Evolutionary conservation across 2,888 invertebrate species (phyloP), one percentile per base, ranked within the genome.

Genomic region (Linhomoeus sp.): DNA sequence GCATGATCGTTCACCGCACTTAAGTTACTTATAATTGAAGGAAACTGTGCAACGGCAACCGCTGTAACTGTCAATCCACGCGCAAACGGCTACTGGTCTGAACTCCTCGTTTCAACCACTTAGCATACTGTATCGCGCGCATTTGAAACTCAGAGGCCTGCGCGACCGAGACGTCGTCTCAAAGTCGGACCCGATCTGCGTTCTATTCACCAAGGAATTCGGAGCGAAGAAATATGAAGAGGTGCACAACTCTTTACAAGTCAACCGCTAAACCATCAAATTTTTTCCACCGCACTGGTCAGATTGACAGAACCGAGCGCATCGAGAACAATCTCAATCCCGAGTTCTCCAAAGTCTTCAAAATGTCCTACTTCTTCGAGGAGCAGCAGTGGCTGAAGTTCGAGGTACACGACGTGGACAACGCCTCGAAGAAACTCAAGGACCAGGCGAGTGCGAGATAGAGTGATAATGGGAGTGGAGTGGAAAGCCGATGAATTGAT

Each of bases 141-240:
- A 24, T 42, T 17, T n/a, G 25, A 24, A 36, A 44, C 40, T 3
- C 45, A 49, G 49, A 25, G 39, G 48, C 17, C 26, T 49, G 2
- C 24, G 29, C 2, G 41, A 48, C 41, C 36, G 47, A 7, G 74
- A 74, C 63, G 59, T 70, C 1, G 62, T 73, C 47, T 73, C 73
- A 1, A 74, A 74, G 57, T 73, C 73, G 22, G 74, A 74, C 56
- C 74, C 74, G 1, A 66, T 72, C 63, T 71, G 71, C 59, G 64
- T 68, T n/a, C 50, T 63, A 25, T 62, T 55, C 46, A 56, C 58
- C 29, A 56, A 56, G 7, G 47, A 47, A 2, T 39, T 33, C 24
- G 40, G 35, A 15, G 25, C 3, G 5, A 24, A n/a, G 15, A 29
- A 35, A 3, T 46, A 23, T 19, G 17, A 37, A 2, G 41, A 46